These are phyloP conservation scores for Lasioglossum zephyrum DNA, from an alignment of 2,888 invertebrate genomes.

Conservation along the genomic window DNA sequence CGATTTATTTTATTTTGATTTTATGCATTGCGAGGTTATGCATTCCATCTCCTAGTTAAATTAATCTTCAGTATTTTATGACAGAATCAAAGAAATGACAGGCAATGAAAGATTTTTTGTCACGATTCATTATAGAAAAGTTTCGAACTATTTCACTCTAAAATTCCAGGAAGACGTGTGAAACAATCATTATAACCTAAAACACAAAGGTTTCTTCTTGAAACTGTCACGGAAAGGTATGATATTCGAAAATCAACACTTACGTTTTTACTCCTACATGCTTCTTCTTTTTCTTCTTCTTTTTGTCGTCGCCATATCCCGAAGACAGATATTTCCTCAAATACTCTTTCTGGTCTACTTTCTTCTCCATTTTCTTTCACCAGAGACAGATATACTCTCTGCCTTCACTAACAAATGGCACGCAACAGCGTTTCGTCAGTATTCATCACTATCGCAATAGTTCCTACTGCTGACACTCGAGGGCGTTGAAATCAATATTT, in stretches of 20 bases:
- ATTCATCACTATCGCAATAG: neutral
- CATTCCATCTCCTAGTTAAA: conserved; percentile 20
- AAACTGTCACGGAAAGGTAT: conserved; percentile 38
- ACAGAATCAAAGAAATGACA: conserved; percentile 19
- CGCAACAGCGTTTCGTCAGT: neutral
- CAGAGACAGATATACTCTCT: no score
- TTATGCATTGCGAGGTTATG: conserved; percentile 4
- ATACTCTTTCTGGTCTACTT: conserved; percentile 91
- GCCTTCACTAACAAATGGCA: neutral
- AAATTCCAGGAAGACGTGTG: conserved; percentile 36
- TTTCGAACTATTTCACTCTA: conserved; percentile 29
- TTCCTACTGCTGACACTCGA: neutral
- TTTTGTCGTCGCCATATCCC: conserved; percentile 87
- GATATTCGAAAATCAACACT: conserved; percentile 64
- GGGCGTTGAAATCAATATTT: conserved; percentile 3
- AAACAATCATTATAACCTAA: conserved; percentile 76
- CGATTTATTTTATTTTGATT: neutral
- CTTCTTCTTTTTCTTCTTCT: conserved; percentile 89
- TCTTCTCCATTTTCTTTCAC: conserved; percentile 71
- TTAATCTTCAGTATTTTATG: conserved; percentile 11
- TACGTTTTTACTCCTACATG: conserved; percentile 78
- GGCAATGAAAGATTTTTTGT: conserved; percentile 15
- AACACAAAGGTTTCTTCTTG: conserved; percentile 70
- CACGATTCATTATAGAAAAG: conserved; percentile 29
- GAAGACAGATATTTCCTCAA: conserved; percentile 91